These are phyloP conservation scores for Dromas ardeola DNA, from an alignment of 2,113 vertebrate genomes.

Conservation along the genomic window DNA sequence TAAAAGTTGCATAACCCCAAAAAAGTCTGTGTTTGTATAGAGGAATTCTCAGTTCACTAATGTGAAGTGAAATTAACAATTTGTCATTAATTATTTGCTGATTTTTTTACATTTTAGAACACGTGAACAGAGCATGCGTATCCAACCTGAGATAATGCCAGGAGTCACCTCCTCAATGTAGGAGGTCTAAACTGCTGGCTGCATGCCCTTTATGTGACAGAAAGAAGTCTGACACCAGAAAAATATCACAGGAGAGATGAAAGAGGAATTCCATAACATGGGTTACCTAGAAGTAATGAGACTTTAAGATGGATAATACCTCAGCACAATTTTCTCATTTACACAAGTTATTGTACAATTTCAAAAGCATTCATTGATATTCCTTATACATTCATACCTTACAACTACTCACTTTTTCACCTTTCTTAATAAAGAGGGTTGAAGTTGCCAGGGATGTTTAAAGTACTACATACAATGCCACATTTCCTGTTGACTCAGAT, in stretches of 20 bases:
- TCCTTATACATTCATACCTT: neutral
- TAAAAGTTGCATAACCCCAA: neutral
- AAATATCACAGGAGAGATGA: neutral
- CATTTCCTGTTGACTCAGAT: neutral
- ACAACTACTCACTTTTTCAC: neutral
- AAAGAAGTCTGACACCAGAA: neutral
- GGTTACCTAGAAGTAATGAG: neutral
- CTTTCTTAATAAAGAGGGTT: neutral
- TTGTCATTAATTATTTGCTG: slow-evolving; percentile 3
- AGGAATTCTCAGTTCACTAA: slow-evolving; percentile 14
- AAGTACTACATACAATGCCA: neutral
- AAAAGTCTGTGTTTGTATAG: neutral
- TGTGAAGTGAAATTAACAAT: neutral
- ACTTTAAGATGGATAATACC: neutral
- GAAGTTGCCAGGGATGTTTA: neutral
- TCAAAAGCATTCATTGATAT: neutral
- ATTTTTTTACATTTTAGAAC: neutral
- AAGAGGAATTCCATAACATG: neutral
- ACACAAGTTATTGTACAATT: neutral
- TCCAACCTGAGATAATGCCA: neutral
- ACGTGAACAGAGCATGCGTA: neutral
- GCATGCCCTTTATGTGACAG: neutral
- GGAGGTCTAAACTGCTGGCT: neutral
- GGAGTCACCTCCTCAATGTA: neutral
- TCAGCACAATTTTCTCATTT: neutral